Base-by-base conservation (phyloP, 2,888 invertebrate genomes). In the Pandemis corylana region DNA sequence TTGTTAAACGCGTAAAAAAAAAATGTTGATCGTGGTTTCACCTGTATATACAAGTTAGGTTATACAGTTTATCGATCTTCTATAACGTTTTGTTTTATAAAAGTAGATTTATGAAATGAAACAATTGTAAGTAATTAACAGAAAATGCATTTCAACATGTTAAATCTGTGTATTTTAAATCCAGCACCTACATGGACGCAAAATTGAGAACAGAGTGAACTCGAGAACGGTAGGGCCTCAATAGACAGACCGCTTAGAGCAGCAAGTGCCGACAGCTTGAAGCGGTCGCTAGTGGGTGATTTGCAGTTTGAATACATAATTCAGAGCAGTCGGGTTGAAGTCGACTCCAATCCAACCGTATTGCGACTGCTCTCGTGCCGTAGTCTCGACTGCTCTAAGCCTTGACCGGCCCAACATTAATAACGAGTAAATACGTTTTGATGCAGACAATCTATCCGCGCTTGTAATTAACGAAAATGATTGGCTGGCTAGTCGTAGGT, bases 41-140 rank as follows among this genome's bases (percentile, higher is more conserved):
- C 12, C 28, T 59, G 59, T 59, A 28, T 28, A 59, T 59, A 59
- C 28, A 59, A 59, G 59, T 59, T 59, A 59, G 53, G 20, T 56
- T 56, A 56, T 20, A 20, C 53, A 20, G 53, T 56, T n/a, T 7
- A 56, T 20, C 53, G 7, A 56, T 56, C n/a, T 15, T 15, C 53
- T 56, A 7, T 56, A 56, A 56, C 6, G 51, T 51, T 56, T 7
- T 56, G 53, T 56, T 15, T 56, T 56, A 15, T 7, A 56, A 56
- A 15, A 56, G 15, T 56, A 20, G 53, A 9, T 6, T 56, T 15
- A 15, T 20, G 13, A 56, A 56, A 56, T 20, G 13, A 56, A 56
- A 56, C 15, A 15, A 56, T 56, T 15, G 53, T 56, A 56, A 56
- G 51, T 56, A 56, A 20, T 15, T 15, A 7, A 7, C 20, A 20